Percentiles rank a stretch among this genome's conserved stretches.
Conservation (phyloP, 2,113 vertebrate species). For the Cranoglanis bouderius region DNA sequence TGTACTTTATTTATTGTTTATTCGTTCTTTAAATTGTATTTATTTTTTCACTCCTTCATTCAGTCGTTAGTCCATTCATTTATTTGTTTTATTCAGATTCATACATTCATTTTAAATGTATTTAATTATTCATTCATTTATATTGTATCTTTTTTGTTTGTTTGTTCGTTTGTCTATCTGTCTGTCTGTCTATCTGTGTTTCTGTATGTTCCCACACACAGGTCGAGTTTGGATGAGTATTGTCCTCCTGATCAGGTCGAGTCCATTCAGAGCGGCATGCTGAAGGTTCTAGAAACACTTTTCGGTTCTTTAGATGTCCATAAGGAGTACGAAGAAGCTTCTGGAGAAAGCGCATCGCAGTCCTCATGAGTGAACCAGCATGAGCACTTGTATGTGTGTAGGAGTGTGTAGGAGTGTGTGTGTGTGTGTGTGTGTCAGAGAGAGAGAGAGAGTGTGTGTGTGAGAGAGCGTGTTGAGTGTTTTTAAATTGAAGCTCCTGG, state of each 20-base stretch:
- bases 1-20: background rate
- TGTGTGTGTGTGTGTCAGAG: background rate
- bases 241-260: constrained; percentile 93
- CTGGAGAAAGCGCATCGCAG: constrained; percentile 24
- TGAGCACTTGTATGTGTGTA: background rate
- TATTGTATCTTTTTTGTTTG: background rate
- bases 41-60: background rate
- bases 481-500: constrained; percentile 11
- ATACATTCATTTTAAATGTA: background rate
- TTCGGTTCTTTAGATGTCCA: constrained; percentile 85
- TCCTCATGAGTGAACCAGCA: background rate
- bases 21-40: background rate
- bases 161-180: background rate
- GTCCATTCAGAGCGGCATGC: constrained; percentile 81
- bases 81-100: background rate
- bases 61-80: background rate
- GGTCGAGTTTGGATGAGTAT: constrained; percentile 97
- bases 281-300: constrained; percentile 70
- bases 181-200: background rate
- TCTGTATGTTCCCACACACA: constrained; percentile 54
- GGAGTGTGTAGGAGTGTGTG: constrained; percentile 15
- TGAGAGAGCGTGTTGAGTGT: background rate
- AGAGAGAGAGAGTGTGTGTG: background rate
- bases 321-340: constrained; percentile 74
- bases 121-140: background rate